Evolutionary conservation across 2,113 vertebrate species (phyloP).

Genomic region (Solenodon paradoxus): DNA sequence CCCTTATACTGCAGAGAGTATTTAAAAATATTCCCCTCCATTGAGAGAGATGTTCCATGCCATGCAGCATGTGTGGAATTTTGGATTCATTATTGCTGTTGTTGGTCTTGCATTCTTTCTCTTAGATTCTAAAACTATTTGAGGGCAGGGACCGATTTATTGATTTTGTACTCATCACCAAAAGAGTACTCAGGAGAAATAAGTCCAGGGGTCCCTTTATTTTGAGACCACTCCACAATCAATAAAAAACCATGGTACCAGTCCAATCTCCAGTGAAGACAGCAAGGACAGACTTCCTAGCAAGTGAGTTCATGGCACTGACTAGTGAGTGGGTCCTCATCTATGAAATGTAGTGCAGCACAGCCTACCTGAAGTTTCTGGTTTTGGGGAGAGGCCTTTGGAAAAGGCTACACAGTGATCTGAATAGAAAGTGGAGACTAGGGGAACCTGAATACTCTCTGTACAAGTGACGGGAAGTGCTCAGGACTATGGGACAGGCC

Average conservation of each 20-base stretch:
- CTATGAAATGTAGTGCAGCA: background rate
- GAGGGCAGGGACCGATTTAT: background rate
- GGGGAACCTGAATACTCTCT: background rate
- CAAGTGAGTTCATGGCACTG: background rate
- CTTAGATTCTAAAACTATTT: background rate
- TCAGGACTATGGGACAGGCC: no score
- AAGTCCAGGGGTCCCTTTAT: background rate
- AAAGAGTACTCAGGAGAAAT: background rate
- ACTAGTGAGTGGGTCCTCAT: background rate
- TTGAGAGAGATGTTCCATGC: background rate
- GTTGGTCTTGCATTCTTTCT: background rate
- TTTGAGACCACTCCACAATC: background rate
- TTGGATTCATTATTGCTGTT: background rate
- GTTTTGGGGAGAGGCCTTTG: background rate
- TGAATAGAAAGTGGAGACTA: background rate
- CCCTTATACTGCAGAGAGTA: background rate
- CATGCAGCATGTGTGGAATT: background rate
- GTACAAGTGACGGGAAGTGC: background rate
- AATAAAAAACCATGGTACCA: background rate
- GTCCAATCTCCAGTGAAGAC: background rate
- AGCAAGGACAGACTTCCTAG: background rate
- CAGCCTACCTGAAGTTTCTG: background rate
- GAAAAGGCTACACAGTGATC: background rate
- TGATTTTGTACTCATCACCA: background rate
- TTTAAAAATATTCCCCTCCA: background rate